A percentile compares a stretch with the other conserved stretches of the same genome.
These are phyloP conservation scores for Dallia pectoralis DNA, from an alignment of 2,797 vertebrate genomes.

Conservation along the genomic window DNA sequence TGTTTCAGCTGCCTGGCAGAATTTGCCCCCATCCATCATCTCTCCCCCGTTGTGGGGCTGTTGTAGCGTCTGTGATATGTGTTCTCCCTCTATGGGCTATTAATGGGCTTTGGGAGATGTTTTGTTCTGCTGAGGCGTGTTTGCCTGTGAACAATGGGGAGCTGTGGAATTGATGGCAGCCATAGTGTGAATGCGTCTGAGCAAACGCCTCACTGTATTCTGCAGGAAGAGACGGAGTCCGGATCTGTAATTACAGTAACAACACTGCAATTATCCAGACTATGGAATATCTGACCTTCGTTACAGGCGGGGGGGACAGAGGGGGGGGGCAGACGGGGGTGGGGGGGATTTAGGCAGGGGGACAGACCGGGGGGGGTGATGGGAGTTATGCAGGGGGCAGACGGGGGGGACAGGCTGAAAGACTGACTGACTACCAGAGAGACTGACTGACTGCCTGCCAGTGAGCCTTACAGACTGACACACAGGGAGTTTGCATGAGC, in stretches of 20 bases:
- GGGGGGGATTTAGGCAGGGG: neutral
- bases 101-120: neutral
- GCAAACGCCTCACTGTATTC: neutral
- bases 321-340: too few relatives aligned
- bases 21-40: neutral
- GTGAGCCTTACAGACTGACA: too few relatives aligned
- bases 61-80: neutral
- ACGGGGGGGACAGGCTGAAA: neutral
- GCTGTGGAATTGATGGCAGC: neutral
- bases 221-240: neutral
- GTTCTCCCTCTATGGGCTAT: neutral
- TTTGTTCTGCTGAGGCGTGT: constrained; percentile 1
- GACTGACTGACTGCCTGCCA: too few relatives aligned
- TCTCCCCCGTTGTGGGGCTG: neutral
- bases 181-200: neutral
- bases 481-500: neutral
- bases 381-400: too few relatives aligned
- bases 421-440: neutral
- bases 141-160: constrained; percentile 1
- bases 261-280: neutral
- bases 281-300: neutral
- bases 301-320: neutral
- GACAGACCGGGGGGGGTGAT: neutral
- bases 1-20: neutral
- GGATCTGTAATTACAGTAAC: neutral